A percentile compares a stretch with the other conserved stretches of the same genome.
Conservation (phyloP, 2,888 invertebrate species). For the Celastrina argiolus region DNA sequence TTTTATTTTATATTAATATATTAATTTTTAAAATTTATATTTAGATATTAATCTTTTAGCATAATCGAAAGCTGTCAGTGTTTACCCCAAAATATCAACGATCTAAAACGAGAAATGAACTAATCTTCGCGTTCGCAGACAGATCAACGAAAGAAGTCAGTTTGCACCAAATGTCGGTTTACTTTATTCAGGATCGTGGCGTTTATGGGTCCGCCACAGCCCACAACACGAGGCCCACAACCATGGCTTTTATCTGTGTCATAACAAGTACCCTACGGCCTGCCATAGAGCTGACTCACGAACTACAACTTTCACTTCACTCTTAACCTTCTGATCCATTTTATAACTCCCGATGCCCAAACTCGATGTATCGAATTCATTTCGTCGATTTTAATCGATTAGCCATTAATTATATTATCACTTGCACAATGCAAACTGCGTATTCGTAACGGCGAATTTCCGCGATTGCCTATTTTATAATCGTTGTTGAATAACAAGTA, state of each 20-base stretch:
- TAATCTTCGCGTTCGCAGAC: too few relatives aligned
- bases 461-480: not conserved
- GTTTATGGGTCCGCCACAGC: too few relatives aligned
- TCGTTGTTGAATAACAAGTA: not conserved
- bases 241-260: not conserved
- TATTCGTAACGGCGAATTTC: not conserved
- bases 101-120: too few relatives aligned
- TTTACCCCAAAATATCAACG: too few relatives aligned
- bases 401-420: not conserved
- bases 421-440: not conserved
- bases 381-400: constrained; percentile 5
- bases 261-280: not conserved
- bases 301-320: not conserved
- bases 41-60: too few relatives aligned
- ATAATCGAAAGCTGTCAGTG: too few relatives aligned
- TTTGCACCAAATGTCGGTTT: too few relatives aligned
- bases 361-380: constrained; percentile 3
- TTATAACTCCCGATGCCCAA: not conserved
- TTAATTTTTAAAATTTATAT: too few relatives aligned
- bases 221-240: too few relatives aligned
- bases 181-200: too few relatives aligned
- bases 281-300: not conserved
- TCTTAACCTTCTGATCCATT: constrained; percentile 5
- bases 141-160: too few relatives aligned
- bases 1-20: too few relatives aligned